Evolutionary conservation across 2,113 vertebrate genomes (phyloP).

Genomic region (Sinosuthora webbiana): DNA sequence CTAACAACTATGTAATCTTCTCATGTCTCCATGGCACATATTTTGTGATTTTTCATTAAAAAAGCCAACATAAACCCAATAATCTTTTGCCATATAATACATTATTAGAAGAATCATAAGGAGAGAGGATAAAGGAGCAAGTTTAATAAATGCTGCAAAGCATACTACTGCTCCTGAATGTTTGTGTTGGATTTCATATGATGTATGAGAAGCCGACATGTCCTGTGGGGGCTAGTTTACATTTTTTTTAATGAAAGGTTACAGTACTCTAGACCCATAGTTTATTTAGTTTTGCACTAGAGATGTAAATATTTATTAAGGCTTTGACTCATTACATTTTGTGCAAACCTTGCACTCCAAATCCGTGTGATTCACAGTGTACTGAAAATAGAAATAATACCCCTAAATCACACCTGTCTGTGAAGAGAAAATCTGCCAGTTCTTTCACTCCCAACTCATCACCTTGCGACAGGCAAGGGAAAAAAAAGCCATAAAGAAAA

Average conservation of each 20-base stretch:
- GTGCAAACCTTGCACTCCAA: background rate
- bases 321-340: conserved; percentile 36
- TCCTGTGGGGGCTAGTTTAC: conserved; percentile 10
- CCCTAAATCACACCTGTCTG: conserved; percentile 22
- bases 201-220: conserved; percentile 27
- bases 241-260: conserved; percentile 44
- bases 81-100: conserved; percentile 17
- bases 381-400: conserved; percentile 25
- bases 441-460: conserved; percentile 21
- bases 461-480: background rate
- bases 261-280: background rate
- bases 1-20: conserved; percentile 4
- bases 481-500: background rate
- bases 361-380: background rate
- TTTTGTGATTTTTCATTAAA: conserved; percentile 48
- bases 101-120: conserved; percentile 12
- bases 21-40: background rate
- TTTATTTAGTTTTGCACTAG: conserved; percentile 42
- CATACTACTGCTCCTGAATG: background rate
- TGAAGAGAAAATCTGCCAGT: conserved; percentile 3
- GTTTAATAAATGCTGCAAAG: conserved; percentile 38
- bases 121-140: background rate
- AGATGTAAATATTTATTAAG: conserved; percentile 55
- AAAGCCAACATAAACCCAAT: conserved; percentile 5
- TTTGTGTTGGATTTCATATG: conserved; percentile 42